Evolutionary conservation across 53 echinoderm and acorn worm species (phyloP).

Genomic region (Echinometra lucunter): DNA sequence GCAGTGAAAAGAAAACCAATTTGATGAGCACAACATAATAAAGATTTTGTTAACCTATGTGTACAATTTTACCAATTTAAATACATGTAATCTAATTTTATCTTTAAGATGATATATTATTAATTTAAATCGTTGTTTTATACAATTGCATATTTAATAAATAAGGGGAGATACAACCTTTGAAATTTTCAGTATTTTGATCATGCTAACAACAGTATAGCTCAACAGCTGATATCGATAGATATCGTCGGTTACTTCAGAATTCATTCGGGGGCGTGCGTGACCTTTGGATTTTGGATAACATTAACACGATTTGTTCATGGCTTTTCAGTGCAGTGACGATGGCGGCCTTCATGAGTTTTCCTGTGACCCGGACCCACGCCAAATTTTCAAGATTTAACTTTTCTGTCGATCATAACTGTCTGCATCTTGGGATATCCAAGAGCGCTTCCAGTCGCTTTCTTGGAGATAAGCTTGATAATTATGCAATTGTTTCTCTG

Average conservation of each 20-base stretch:
- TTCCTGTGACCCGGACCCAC: conserved; percentile 58
- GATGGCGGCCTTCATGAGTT: conserved; percentile 58
- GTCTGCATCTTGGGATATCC: conserved; percentile 89
- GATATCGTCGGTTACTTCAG: conserved; percentile 23
- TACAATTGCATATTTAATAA: too few species aligned
- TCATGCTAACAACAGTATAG: not conserved
- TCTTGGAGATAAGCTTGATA: conserved; percentile 88
- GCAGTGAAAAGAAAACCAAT: not conserved
- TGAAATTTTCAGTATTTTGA: not conserved
- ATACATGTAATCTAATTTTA: not conserved
- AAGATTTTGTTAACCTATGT: too few species aligned
- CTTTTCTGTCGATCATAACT: conserved; percentile 88
- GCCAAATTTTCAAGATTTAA: conserved; percentile 96
- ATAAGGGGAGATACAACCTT: not conserved
- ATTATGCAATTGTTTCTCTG: conserved; percentile 84
- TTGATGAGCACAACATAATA: too few species aligned
- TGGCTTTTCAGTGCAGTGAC: not conserved
- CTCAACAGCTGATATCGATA: not conserved
- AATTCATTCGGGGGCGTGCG: not conserved
- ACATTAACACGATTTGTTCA: not conserved
- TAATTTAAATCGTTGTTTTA: too few species aligned
- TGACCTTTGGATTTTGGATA: not conserved
- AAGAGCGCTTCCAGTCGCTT: conserved; percentile 85
- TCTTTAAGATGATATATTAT: not conserved
- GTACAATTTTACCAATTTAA: too few species aligned